Evolutionary conservation across 1,140 invertebrate genomes (phyloP).

Genomic region (Heliconius hermathena): DNA sequence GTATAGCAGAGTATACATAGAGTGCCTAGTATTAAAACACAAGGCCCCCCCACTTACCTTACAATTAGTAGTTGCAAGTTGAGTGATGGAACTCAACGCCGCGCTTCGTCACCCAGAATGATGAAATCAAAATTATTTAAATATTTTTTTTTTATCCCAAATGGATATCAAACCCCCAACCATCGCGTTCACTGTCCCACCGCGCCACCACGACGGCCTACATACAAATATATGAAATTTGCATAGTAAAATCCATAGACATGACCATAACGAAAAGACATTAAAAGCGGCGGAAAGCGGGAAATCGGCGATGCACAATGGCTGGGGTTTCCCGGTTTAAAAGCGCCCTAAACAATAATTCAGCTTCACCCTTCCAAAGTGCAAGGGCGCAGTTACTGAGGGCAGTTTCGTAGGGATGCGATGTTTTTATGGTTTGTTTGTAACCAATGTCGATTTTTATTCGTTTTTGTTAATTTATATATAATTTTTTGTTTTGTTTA

Average conservation of each 20-base stretch:
- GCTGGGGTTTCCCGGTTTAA: constrained; percentile 78
- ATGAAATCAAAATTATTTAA: too few species aligned
- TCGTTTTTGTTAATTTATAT: background rate
- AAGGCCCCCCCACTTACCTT: too few species aligned
- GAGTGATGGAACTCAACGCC: too few species aligned
- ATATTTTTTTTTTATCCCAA: too few species aligned
- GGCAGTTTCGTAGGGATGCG: constrained; percentile 47
- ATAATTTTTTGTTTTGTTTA: background rate
- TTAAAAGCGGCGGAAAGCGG: constrained; percentile 75
- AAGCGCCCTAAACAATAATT: constrained; percentile 79
- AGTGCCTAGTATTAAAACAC: too few species aligned
- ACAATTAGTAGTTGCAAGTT: too few species aligned
- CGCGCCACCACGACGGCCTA: too few species aligned
- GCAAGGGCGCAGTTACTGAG: constrained; percentile 77
- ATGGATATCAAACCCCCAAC: too few species aligned
- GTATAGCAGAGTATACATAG: too few species aligned
- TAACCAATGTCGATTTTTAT: background rate
- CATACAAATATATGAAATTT: background rate
- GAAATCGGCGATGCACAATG: constrained; percentile 79
- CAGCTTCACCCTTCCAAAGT: constrained; percentile 79
- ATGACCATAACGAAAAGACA: constrained; percentile 56
- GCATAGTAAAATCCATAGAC: constrained; percentile 32
- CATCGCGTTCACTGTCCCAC: too few species aligned
- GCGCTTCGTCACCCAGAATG: too few species aligned
- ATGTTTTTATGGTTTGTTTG: background rate